Base-by-base conservation (phyloP, 1,140 invertebrate species). In the Phortica variegata region DNA sequence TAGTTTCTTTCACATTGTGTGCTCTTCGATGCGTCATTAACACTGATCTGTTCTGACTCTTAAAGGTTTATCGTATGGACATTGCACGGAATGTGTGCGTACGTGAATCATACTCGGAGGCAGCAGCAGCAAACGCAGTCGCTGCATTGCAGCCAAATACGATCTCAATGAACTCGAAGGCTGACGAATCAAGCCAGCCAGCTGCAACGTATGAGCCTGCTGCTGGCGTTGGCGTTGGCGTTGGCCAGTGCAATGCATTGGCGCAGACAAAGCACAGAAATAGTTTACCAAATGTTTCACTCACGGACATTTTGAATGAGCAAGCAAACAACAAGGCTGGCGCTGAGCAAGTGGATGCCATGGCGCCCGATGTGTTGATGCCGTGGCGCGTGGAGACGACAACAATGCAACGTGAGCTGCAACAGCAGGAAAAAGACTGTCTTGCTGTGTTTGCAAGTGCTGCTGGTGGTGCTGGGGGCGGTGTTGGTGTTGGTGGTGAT, bases 21-120 rank as follows among this genome's bases (percentile, higher is more conserved):
- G n/a, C n/a, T n/a, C n/a, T n/a, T n/a, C n/a, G n/a, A n/a, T n/a
- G n/a, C n/a, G n/a, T n/a, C n/a, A n/a, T n/a, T 46, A 3, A 41
- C 34, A 13, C 16, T n/a, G 7, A 17, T 17, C 1, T 40, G 29
- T 32, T 40, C 2, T 26, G 10, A 26, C n/a, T 19, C 33, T 53
- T 6, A 18, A 23, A 75, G 72, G 78, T 89, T 0, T 93, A 90
- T 76, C 81, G 87, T 47, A 83, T 93, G 34, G 90, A 93, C 76
- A 85, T 93, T 16, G 88, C 88, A 81, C 79, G 91, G 34, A 91
- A 91, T 70, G 82, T 93, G 13, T 80, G 79, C 8, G 68, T 80
- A 3, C 60, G 80, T 0, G 61, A 75, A 47, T 46, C 49, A 9
- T 56, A 33, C 38, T 71, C 70, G 1, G 71, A 71, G 18, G 12